A percentile compares a stretch with the other conserved stretches of the same genome.
Evolutionary conservation across 2,113 vertebrate genomes (phyloP).

Genomic region (Chelonoidis abingdonii): DNA sequence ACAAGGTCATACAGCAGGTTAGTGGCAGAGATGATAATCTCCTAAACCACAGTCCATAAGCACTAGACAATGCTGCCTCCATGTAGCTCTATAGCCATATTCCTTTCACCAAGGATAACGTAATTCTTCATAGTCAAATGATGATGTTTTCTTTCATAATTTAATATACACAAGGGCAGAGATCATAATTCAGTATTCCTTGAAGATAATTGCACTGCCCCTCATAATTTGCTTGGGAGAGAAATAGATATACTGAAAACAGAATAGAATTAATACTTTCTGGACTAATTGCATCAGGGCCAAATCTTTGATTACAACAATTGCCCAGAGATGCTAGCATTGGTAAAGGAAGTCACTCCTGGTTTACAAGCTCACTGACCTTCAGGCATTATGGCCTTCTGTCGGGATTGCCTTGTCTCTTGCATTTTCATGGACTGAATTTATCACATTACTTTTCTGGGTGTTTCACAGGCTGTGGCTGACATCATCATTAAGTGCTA

Average conservation of each 20-base stretch:
- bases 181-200: neutral
- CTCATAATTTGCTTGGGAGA: neutral
- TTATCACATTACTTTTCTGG: neutral
- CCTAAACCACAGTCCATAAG: neutral
- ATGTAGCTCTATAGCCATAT: neutral
- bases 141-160: neutral
- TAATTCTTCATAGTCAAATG: neutral
- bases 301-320: constrained; percentile 36
- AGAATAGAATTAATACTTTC: neutral
- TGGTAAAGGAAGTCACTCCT: constrained; percentile 5
- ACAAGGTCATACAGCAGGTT: neutral
- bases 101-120: neutral
- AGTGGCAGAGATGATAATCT: neutral
- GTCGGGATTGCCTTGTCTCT: neutral
- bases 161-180: neutral
- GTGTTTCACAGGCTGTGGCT: neutral
- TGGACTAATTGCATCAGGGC: neutral
- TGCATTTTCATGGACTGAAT: neutral
- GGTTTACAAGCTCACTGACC: neutral
- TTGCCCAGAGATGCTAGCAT: neutral
- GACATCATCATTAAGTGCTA: neutral
- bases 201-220: constrained; percentile 11
- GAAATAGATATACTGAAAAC: neutral
- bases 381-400: constrained; percentile 4
- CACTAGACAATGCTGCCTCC: neutral